Conservation (phyloP, 1,140 invertebrate genomes). For the Lepidurus packardi region DNA sequence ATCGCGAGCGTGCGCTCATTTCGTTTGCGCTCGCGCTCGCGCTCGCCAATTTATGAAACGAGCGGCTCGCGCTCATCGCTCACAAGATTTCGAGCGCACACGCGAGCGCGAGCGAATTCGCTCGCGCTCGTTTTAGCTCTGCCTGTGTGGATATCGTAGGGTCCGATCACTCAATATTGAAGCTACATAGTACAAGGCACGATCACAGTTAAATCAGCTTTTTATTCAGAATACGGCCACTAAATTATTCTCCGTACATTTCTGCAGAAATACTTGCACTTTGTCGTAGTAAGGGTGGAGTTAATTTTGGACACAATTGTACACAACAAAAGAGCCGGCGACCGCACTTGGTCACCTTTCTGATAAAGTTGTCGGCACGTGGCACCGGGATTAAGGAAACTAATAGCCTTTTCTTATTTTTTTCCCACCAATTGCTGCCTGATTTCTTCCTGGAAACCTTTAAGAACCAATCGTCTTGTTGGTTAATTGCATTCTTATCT, state of each 20-base stretch:
- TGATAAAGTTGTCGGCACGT: not conserved
- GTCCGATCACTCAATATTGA: too few relatives aligned
- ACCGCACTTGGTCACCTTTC: not conserved
- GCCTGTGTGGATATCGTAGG: too few relatives aligned
- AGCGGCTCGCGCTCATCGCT: too few relatives aligned
- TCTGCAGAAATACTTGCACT: constrained; percentile 10
- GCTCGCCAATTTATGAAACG: too few relatives aligned
- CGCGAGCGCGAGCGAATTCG: too few relatives aligned
- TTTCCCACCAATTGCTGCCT: not conserved
- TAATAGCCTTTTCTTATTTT: not conserved
- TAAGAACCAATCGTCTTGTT: not conserved
- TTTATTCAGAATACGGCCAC: not conserved
- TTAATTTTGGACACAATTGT: not conserved
- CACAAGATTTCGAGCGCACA: too few relatives aligned
- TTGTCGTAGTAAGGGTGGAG: not conserved
- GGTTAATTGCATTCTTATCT: not conserved
- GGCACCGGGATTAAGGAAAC: not conserved
- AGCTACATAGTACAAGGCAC: too few relatives aligned
- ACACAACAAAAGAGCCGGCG: not conserved
- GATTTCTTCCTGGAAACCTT: not conserved
- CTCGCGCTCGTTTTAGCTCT: too few relatives aligned
- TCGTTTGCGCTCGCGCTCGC: too few relatives aligned
- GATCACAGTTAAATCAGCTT: not conserved
- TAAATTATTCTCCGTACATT: constrained; percentile 4
- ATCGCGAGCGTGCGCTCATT: too few relatives aligned